Percentiles rank a stretch among this genome's conserved stretches.
Conservation (phyloP, 2,888 invertebrate genomes). For the Empis stercorea region DNA sequence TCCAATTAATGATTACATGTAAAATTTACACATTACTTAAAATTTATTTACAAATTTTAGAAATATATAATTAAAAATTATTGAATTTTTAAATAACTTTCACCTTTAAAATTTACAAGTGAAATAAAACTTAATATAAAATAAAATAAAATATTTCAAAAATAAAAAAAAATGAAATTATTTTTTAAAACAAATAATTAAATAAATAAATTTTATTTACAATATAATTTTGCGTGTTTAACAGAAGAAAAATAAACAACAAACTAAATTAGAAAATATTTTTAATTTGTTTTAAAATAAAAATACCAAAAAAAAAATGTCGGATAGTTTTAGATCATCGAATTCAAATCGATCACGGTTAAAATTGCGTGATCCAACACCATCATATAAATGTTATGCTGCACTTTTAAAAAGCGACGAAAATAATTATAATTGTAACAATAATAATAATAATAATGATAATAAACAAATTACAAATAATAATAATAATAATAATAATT, state of each 20-base stretch:
- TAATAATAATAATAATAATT: conserved; percentile 9
- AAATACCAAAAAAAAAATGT: conserved; percentile 19
- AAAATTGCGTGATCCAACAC: conserved; percentile 15
- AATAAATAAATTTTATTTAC: not conserved
- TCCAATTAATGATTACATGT: too few species aligned
- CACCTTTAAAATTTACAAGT: too few species aligned
- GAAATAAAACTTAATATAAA: not conserved
- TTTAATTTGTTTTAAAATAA: not conserved
- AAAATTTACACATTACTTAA: too few species aligned
- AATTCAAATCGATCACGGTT: conserved; percentile 11
- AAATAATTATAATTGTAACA: conserved; percentile 1
- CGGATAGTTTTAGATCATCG: conserved; percentile 25
- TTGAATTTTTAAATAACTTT: too few species aligned
- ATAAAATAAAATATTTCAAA: too few species aligned
- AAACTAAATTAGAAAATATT: not conserved
- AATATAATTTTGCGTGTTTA: too few species aligned
- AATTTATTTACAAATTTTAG: too few species aligned
- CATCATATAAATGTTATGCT: conserved; percentile 39
- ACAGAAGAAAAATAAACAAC: not conserved
- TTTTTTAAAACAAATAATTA: not conserved
- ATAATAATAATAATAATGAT: conserved; percentile 4
- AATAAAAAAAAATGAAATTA: not conserved
- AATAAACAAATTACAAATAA: conserved; percentile 9
- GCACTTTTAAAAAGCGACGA: conserved; percentile 2
- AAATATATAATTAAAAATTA: too few species aligned